A percentile compares a stretch with the other conserved stretches of the same genome.
phyloP scores from a whole-genome alignment of 1,140 invertebrate species.

The Philotrypesis tridentata region DNA sequence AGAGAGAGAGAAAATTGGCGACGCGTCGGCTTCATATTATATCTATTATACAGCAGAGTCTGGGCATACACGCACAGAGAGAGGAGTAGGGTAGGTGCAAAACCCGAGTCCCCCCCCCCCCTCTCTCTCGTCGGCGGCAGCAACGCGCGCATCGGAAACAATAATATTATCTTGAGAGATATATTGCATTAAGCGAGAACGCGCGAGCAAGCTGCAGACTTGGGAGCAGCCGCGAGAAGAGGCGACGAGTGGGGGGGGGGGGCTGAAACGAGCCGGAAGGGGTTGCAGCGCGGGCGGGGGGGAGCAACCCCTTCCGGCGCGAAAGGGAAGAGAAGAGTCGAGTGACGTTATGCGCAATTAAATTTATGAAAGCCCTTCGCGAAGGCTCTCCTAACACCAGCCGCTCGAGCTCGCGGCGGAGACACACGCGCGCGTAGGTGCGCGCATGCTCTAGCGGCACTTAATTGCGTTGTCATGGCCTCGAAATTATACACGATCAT shows the following conservation, averaged over 20 bases:
- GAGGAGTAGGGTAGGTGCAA: not conserved
- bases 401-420: not conserved
- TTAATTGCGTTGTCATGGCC: constrained; percentile 38
- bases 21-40: no score
- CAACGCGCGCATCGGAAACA: constrained; percentile 14
- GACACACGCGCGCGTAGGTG: not conserved
- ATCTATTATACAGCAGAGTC: no score
- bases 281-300: no score
- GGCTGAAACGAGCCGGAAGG: not conserved
- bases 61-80: not conserved
- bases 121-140: not conserved
- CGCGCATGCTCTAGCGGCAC: not conserved
- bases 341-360: constrained; percentile 41
- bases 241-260: no score
- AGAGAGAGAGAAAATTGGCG: no score
- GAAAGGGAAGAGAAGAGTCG: constrained; percentile 29
- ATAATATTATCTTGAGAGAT: constrained; percentile 21
- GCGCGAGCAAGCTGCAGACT: not conserved
- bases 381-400: not conserved
- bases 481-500: constrained; percentile 39
- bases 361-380: constrained; percentile 43
- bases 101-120: no score
- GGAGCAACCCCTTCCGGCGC: no score
- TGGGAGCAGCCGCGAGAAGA: not conserved
- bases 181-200: constrained; percentile 15